A percentile compares a stretch with the other conserved stretches of the same genome.
Evolutionary conservation across 2,888 invertebrate species (phyloP).

Genomic region (Drosophila nr. fundita): DNA sequence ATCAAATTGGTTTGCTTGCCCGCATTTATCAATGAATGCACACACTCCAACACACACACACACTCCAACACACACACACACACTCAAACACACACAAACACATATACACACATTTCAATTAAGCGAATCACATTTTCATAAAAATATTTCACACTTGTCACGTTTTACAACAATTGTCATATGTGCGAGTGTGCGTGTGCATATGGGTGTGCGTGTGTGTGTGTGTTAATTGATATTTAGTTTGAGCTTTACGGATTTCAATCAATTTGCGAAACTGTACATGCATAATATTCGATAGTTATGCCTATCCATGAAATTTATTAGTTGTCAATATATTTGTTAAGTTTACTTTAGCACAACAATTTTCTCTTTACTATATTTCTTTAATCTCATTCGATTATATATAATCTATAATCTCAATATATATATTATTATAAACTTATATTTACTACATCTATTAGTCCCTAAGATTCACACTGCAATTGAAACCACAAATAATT

Average conservation of each 20-base stretch:
- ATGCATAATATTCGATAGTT: constrained; percentile 4
- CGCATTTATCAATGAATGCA: constrained; percentile 63
- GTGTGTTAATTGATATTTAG: constrained; percentile 39
- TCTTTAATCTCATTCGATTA: neutral
- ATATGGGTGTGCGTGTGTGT: neutral
- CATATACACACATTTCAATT: constrained; percentile 52
- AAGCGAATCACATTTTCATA: constrained; percentile 39
- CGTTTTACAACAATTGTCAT: constrained; percentile 32
- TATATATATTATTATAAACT: no score
- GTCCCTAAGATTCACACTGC: neutral
- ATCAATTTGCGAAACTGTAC: constrained; percentile 19
- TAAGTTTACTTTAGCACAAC: neutral
- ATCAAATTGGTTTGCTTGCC: constrained; percentile 63
- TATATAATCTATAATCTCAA: no score
- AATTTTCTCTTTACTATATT: neutral
- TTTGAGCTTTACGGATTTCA: constrained; percentile 19
- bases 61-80: constrained; percentile 1
- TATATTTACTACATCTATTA: neutral
- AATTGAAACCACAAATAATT: neutral
- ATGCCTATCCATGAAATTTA: neutral
- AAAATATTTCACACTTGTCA: constrained; percentile 50
- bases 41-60: constrained; percentile 19
- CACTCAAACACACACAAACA: neutral
- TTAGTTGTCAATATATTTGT: neutral
- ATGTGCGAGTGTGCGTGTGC: neutral